Evolutionary conservation across 2,797 vertebrate species (phyloP).

Genomic region (Dendrocincla fuliginosa): DNA sequence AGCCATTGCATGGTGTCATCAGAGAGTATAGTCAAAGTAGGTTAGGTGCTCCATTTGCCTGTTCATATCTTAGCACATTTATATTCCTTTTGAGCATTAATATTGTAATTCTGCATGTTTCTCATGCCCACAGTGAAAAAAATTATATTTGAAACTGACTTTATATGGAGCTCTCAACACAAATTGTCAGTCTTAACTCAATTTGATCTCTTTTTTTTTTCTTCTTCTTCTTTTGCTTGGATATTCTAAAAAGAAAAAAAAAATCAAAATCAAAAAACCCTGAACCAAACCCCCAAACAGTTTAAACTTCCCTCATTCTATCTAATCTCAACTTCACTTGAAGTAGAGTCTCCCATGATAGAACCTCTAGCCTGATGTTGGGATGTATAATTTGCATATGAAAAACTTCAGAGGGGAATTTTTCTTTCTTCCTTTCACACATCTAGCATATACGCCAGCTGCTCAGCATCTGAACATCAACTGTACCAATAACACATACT

Average conservation of each 20-base stretch:
- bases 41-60: neutral
- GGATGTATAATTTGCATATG: neutral
- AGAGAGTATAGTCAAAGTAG: neutral
- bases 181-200: neutral
- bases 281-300: neutral
- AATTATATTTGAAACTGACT: neutral
- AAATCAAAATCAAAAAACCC: neutral
- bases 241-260: neutral
- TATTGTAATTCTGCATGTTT: neutral
- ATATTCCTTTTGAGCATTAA: neutral
- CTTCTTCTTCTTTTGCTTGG: neutral
- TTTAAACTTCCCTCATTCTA: neutral
- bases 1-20: neutral
- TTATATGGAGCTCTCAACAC: neutral
- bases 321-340: neutral
- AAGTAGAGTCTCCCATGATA: neutral
- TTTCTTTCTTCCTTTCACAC: neutral
- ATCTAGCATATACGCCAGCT: slow-evolving; percentile 83
- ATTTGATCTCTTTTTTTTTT: neutral
- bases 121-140: neutral
- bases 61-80: neutral
- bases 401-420: neutral
- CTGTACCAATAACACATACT: slow-evolving; percentile 81
- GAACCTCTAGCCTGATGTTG: neutral
- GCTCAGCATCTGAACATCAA: slow-evolving; percentile 74